A percentile compares a stretch with the other conserved stretches of the same genome.
phyloP scores from a whole-genome alignment of 2,797 vertebrate species.

The Melanotaenia nigrans region DNA sequence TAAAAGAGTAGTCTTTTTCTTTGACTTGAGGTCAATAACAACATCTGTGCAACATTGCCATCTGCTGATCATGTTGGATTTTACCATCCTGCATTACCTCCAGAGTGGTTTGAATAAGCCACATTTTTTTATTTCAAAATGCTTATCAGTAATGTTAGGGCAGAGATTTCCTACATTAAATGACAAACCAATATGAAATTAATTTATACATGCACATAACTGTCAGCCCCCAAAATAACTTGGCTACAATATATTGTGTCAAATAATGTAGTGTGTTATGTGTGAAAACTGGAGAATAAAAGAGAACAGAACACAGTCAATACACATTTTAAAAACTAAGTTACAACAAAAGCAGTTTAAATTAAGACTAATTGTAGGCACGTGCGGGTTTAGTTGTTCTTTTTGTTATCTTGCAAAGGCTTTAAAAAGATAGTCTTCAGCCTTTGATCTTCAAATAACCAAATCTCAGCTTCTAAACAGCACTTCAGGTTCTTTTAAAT shows the following conservation, averaged over 20 bases:
- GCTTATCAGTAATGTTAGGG: constrained; percentile 27
- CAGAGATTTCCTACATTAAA: constrained; percentile 17
- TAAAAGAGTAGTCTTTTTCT: constrained; percentile 3
- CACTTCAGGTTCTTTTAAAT: constrained; percentile 73
- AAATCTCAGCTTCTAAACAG: constrained; percentile 64
- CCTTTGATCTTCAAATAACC: constrained; percentile 55
- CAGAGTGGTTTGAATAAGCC: constrained; percentile 7
- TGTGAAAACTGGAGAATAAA: constrained; percentile 32
- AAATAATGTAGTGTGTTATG: constrained; percentile 37
- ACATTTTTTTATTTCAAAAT: constrained; percentile 4
- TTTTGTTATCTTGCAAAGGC: constrained; percentile 64
- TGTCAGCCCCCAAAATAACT: constrained; percentile 44
- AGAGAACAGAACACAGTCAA: constrained; percentile 35
- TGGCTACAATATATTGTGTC: constrained; percentile 29
- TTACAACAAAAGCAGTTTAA: constrained; percentile 48
- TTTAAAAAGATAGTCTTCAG: constrained; percentile 57
- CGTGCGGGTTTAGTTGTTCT: constrained; percentile 75
- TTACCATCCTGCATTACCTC: background rate
- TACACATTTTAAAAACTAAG: constrained; percentile 27
- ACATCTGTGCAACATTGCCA: constrained; percentile 39
- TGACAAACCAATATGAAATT: constrained; percentile 22
- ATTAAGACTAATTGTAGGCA: constrained; percentile 72
- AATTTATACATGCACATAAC: constrained; percentile 65
- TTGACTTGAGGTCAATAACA: constrained; percentile 6
- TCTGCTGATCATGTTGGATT: constrained; percentile 50